Evolutionary conservation across 2,888 invertebrate species (phyloP).

Genomic region (Lasioglossum morio): DNA sequence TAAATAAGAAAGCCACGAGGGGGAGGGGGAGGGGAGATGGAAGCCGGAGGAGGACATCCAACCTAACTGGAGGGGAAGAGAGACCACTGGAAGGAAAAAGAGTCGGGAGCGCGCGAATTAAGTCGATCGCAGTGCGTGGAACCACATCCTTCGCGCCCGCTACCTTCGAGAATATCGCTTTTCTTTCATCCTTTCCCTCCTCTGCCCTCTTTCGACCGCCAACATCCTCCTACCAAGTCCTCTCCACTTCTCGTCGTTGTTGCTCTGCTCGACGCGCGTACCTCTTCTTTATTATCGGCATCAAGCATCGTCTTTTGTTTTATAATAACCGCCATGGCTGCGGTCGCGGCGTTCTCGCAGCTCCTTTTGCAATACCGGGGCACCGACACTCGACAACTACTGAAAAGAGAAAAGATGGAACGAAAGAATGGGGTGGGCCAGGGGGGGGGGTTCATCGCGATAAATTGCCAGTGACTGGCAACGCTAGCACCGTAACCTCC

Average conservation of each 20-base stretch:
- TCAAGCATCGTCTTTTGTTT: conserved; percentile 83
- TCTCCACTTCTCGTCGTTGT: conserved; percentile 19
- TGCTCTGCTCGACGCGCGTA: conserved; percentile 68
- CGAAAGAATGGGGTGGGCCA: conserved; percentile 6
- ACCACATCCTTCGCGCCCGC: conserved; percentile 83
- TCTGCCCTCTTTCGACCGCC: conserved; percentile 42
- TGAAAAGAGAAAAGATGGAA: conserved; percentile 32
- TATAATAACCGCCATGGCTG: conserved; percentile 82
- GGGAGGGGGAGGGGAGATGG: conserved; percentile 51
- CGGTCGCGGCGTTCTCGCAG: conserved; percentile 67
- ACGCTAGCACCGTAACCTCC: conserved; percentile 38
- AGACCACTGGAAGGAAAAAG: conserved; percentile 71
- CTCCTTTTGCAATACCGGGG: conserved; percentile 68
- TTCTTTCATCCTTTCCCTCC: conserved; percentile 70
- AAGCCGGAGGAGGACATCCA: conserved; percentile 61
- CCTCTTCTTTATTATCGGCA: conserved; percentile 83
- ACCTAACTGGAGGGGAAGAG: conserved; percentile 65
- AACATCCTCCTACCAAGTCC: conserved; percentile 39
- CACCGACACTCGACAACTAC: conserved; percentile 43
- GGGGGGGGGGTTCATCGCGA: conserved; percentile 31
- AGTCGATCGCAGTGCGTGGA: conserved; percentile 84
- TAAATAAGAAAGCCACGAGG: conserved; percentile 77
- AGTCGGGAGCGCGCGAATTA: conserved; percentile 82
- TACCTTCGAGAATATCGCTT: conserved; percentile 75
- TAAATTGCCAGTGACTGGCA: conserved; percentile 64